A percentile compares a stretch with the other conserved stretches of the same genome.
Conservation (phyloP, 2,797 vertebrate genomes). For the Centropyge bicolor region DNA sequence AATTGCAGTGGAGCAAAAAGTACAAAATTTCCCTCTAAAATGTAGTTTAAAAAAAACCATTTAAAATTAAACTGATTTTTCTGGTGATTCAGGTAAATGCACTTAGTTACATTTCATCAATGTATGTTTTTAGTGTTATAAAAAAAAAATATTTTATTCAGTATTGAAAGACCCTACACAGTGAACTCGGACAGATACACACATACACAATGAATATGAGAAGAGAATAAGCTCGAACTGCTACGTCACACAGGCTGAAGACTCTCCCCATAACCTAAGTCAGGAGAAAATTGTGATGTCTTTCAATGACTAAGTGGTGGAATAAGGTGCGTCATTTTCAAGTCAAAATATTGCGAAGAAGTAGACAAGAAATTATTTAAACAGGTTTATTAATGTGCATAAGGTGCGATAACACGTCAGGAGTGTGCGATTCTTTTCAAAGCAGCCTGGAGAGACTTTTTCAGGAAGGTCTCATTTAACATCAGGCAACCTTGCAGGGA, state of each 20-base stretch:
- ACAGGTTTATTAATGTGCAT: conserved; percentile 13
- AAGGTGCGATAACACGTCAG: conserved; percentile 22
- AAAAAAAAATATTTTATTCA: neutral
- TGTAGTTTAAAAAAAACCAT: neutral
- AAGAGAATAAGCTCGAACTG: too few relatives aligned
- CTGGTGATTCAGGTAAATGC: too few relatives aligned
- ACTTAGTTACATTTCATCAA: neutral
- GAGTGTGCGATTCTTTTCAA: conserved; percentile 83
- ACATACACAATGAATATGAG: too few relatives aligned
- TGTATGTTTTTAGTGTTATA: neutral
- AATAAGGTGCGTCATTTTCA: neutral
- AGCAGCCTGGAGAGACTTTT: conserved; percentile 90
- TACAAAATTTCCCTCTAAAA: conserved; percentile 1
- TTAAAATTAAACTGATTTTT: too few relatives aligned
- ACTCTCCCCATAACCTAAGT: too few relatives aligned
- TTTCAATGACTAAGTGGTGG: neutral
- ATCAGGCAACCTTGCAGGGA: conserved; percentile 83
- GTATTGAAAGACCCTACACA: neutral
- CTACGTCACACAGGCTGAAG: too few relatives aligned
- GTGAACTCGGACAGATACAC: too few relatives aligned
- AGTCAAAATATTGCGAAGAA: neutral
- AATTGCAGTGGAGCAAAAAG: neutral
- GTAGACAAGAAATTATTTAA: neutral
- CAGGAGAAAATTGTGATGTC: neutral
- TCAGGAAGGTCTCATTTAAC: conserved; percentile 87